phyloP scores from a whole-genome alignment of 23 tunicate genomes.

The Ciona savignyi region DNA sequence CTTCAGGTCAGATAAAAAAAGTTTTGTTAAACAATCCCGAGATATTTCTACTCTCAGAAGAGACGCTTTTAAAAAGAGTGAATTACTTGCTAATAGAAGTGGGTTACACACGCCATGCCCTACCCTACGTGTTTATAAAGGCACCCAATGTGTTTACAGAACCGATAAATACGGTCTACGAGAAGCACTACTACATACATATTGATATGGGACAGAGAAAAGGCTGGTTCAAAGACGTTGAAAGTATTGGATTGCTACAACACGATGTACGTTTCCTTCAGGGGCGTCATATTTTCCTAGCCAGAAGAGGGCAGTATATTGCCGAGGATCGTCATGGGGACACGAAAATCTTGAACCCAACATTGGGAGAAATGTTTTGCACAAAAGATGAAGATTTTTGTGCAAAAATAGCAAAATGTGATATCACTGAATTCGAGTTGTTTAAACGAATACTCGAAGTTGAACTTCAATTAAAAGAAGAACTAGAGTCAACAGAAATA shows the following conservation, averaged over 20 bases:
- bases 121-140: background rate
- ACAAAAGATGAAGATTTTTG: slow-evolving; percentile 34
- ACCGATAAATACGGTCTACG: background rate
- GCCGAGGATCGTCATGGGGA: slow-evolving; percentile 19
- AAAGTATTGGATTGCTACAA: slow-evolving; percentile 12
- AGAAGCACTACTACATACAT: slow-evolving; percentile 25
- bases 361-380: slow-evolving; percentile 28
- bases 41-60: background rate
- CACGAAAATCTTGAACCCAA: slow-evolving; percentile 30
- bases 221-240: slow-evolving; percentile 4
- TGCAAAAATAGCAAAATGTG: slow-evolving; percentile 33
- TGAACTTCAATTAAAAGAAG: slow-evolving; percentile 3
- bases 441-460: slow-evolving; percentile 21
- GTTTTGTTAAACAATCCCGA: background rate
- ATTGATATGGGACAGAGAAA: slow-evolving; percentile 30
- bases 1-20: background rate
- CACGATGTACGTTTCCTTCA: slow-evolving; percentile 12
- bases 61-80: background rate
- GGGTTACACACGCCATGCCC: background rate
- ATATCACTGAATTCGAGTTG: slow-evolving; percentile 16
- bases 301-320: slow-evolving; percentile 55
- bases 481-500: no score
- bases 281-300: slow-evolving; percentile 31
- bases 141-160: slow-evolving; percentile 7
- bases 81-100: background rate